These are phyloP conservation scores for Struthidea cinerea DNA, from an alignment of 2,113 vertebrate species.

Conservation along the genomic window DNA sequence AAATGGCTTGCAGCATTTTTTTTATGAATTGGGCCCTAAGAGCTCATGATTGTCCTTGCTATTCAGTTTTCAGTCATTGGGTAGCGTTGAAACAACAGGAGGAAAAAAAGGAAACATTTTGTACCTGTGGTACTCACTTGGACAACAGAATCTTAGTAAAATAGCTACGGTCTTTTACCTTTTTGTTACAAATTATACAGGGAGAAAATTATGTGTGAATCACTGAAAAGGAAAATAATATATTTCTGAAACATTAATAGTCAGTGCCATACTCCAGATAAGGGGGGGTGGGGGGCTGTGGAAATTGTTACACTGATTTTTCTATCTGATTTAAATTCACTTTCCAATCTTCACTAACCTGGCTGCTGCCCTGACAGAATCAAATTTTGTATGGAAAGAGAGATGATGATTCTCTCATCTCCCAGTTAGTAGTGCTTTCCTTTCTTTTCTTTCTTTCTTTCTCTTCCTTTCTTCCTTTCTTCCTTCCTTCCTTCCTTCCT, in stretches of 20 bases:
- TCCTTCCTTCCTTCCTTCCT: accelerated
- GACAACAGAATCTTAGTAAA: slow-evolving; percentile 74
- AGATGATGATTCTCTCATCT: slow-evolving; percentile 32
- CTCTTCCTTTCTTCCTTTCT: too few species aligned
- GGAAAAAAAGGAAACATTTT: slow-evolving; percentile 77
- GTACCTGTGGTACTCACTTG: slow-evolving; percentile 77
- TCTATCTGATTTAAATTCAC: slow-evolving; percentile 61
- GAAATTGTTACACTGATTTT: slow-evolving; percentile 61
- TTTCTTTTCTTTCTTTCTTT: accelerated
- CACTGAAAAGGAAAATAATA: slow-evolving; percentile 76
- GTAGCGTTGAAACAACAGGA: slow-evolving; percentile 81
- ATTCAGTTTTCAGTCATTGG: slow-evolving; percentile 81
- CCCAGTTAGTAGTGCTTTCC: not conserved
- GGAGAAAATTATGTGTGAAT: slow-evolving; percentile 71
- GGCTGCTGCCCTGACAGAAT: slow-evolving; percentile 51
- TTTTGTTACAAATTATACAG: slow-evolving; percentile 72
- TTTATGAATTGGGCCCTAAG: slow-evolving; percentile 79
- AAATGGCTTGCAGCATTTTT: slow-evolving; percentile 75
- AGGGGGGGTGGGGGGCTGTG: not conserved
- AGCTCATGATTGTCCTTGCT: slow-evolving; percentile 77
- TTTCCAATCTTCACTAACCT: slow-evolving; percentile 53
- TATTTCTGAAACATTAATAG: slow-evolving; percentile 76
- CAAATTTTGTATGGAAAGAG: slow-evolving; percentile 25
- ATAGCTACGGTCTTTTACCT: slow-evolving; percentile 72
- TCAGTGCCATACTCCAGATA: slow-evolving; percentile 41